Base-by-base conservation (phyloP, 2,113 vertebrate genomes). In the Ardeotis arabs region DNA sequence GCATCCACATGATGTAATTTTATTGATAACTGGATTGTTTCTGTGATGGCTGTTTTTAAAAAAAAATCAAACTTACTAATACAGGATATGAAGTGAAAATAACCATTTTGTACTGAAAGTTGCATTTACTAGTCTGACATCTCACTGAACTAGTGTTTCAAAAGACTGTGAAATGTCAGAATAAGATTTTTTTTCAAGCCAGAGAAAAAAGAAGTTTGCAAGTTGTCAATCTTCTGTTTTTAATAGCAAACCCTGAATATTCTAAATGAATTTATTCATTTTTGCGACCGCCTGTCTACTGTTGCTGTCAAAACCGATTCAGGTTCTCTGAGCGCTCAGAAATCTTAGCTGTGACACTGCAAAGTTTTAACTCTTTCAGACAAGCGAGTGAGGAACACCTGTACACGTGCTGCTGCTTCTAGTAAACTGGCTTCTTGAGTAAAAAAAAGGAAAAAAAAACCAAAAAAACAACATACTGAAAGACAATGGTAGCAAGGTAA, bases 221-320 rank as follows among this genome's bases (percentile, higher is more conserved):
- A 80, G 31, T 29, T 88, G 64, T 84, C 90, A 90, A 4, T 95
- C 52, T 93, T 80, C 79, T 77, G 12, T 9, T 86, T 94, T 90
- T 86, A 92, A 92, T 63, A 93, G 64, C 10, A 77, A 78, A 78
- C 67, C 33, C 66, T 81, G 67, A 69, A 86, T 70, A 52, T 84
- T 78, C 63, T 47, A 76, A 80, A 92, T 70, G 2, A 88, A 55
- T 88, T 74, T 84, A 74, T 84, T 70, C 14, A 68, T 35, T 83
- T 68, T 66, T 94, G 47, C 0, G 6, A 62, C 53, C 21, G 9
- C 53, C 15, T 85, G 47, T 87, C 67, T 84, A 56, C 41, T 79
- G 35, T 64, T 87, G 41, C 35, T 73, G 66, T 91, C 81, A 89
- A 92, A 91, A 89, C 49, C 29, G 39, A 75, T 78, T 72, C 29